Base-by-base conservation (phyloP, 2,888 invertebrate species). In the Brenthis hecate region DNA sequence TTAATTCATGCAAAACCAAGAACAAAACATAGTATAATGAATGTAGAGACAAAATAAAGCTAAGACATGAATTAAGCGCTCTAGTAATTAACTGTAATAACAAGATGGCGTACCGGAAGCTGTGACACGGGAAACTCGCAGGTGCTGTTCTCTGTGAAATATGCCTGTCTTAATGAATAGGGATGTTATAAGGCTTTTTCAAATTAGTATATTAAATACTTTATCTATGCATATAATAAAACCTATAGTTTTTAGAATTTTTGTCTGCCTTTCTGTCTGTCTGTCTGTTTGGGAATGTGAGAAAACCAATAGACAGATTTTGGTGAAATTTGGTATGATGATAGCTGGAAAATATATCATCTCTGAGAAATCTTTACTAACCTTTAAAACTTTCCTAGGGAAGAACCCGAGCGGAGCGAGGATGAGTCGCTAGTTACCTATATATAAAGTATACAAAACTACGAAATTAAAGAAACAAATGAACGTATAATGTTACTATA, bases 31-130 rank as follows among this genome's bases (percentile, higher is more conserved):
- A n/a, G 50, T 16, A 16, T 16, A 32, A 6, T 32, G n/a, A 6
- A 43, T 43, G 36, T 43, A 43, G 36, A 43, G 36, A 13, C 13
- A 60, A 60, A 60, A 32, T 48, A 60, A 50, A 50, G 60, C 60
- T 50, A 32, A 50, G 28, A 28, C 28, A 54, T 68, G 51, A 72
- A 72, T 69, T 65, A 73, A 75, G 73, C 70, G 64, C 73, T 75
- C 76, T 74, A 70, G 76, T 78, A 90, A 91, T 91, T 91, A 91
- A 86, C 81, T 79, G 78, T 88, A 89, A 90, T 88, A 60, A 81
- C 87, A 89, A 90, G 89, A 90, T 89, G 90, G 88, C 88, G 77
- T 61, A 55, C 65, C 68, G 72, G 72, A 72, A 70, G 72, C 68
- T 71, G 73, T 72, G 70, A 71, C 62, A 67, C 66, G 74, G 36